Percentiles rank a stretch among this genome's conserved stretches.
Conservation (phyloP, 2,888 invertebrate genomes). For the Gastracanthus pulcherrimus region DNA sequence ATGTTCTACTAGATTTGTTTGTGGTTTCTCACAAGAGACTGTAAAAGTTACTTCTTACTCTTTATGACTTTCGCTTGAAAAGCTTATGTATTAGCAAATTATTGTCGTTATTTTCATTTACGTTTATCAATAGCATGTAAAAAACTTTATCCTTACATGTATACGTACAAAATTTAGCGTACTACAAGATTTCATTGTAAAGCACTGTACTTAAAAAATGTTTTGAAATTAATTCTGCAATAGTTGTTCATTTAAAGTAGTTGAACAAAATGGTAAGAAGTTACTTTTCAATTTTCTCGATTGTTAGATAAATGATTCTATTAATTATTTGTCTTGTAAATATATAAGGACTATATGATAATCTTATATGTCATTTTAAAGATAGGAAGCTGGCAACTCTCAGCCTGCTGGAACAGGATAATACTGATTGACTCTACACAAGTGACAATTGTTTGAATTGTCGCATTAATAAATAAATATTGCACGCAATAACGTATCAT, state of each 20-base stretch:
- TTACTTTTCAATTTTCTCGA: slow-evolving; percentile 4
- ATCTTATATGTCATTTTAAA: slow-evolving; percentile 6
- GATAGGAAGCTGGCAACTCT: slow-evolving; percentile 40
- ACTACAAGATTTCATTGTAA: background rate
- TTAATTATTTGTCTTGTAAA: background rate
- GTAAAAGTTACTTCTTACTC: background rate
- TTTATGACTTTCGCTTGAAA: background rate
- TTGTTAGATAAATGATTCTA: background rate
- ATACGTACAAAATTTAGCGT: background rate
- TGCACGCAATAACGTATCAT: slow-evolving; percentile 23
- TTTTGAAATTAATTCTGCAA: no score
- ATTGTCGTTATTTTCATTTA: background rate
- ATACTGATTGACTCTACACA: slow-evolving; percentile 41
- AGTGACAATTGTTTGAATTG: slow-evolving; percentile 30
- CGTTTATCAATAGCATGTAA: no score
- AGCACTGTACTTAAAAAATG: no score
- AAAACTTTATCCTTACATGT: no score
- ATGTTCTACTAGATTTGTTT: no score
- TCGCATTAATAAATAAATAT: slow-evolving; percentile 42
- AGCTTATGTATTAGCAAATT: background rate
- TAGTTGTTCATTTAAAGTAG: no score
- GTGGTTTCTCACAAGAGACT: no score
- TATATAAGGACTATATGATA: background rate
- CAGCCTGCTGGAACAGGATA: slow-evolving; percentile 27
- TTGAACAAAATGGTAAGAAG: background rate